A percentile compares a stretch with the other conserved stretches of the same genome.
Conservation (phyloP, 2,113 vertebrate genomes). For the Sorex araneus region DNA sequence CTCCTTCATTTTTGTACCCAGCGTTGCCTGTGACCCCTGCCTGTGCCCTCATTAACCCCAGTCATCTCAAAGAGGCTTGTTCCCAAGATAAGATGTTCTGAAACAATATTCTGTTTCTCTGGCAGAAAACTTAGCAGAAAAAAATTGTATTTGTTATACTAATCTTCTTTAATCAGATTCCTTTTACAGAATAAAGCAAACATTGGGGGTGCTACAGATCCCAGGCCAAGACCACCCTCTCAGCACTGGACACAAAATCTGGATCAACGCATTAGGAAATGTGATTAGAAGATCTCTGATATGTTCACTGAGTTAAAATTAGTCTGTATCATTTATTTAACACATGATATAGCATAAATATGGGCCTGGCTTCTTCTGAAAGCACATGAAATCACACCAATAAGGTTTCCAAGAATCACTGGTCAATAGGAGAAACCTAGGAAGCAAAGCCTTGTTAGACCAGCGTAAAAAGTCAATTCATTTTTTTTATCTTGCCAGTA, state of each 20-base stretch:
- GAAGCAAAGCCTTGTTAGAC: neutral
- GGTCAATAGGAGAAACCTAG: neutral
- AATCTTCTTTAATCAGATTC: conserved; percentile 11
- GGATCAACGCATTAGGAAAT: neutral
- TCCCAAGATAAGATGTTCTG: neutral
- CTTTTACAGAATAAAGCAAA: neutral
- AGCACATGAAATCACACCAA: neutral
- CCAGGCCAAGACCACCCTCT: neutral
- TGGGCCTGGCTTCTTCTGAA: neutral
- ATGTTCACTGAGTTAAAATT: neutral
- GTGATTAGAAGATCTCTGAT: neutral
- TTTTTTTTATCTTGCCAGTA: neutral
- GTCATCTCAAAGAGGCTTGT: conserved; percentile 17
- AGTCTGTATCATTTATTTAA: neutral
- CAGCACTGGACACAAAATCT: neutral
- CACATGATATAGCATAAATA: neutral
- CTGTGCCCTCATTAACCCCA: neutral
- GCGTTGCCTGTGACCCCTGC: neutral
- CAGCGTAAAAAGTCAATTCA: neutral
- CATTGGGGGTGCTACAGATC: neutral
- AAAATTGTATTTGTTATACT: neutral
- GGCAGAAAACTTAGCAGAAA: neutral
- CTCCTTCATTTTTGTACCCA: neutral
- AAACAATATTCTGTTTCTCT: conserved; percentile 6
- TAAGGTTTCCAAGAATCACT: neutral